A percentile compares a stretch with the other conserved stretches of the same genome.
Conservation (phyloP, 2,113 vertebrate species). For the Nycticebus coucang region DNA sequence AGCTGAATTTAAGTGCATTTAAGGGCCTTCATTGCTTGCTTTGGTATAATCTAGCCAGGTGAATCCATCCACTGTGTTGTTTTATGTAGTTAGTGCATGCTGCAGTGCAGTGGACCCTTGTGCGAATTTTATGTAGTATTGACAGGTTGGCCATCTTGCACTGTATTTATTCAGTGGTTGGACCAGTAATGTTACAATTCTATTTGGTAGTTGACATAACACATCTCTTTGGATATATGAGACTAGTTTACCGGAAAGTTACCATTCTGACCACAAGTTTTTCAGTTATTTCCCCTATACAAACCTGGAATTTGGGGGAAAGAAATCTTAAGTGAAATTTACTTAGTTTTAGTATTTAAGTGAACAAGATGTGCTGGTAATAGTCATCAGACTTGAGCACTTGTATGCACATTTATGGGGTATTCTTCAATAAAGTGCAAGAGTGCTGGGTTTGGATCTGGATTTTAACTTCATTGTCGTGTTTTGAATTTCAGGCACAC, state of each 20-base stretch:
- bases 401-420: accelerated
- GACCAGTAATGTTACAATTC: neutral
- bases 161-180: too few relatives aligned
- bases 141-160: neutral
- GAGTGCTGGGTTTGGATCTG: accelerated
- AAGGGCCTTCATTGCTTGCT: neutral
- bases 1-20: neutral
- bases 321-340: neutral
- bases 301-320: neutral
- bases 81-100: neutral
- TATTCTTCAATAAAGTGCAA: neutral
- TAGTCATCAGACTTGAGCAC: accelerated
- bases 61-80: neutral
- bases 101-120: neutral
- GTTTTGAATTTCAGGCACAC: conserved; percentile 87
- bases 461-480: neutral
- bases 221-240: neutral
- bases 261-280: neutral
- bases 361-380: accelerated
- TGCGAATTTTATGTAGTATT: neutral
- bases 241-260: neutral
- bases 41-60: neutral
- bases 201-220: neutral
- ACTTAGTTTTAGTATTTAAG: accelerated
- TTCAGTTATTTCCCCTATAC: neutral